Percentiles rank a stretch among this genome's conserved stretches.
Conservation (phyloP, 2,888 invertebrate species). For the Lasioglossum villosulum region DNA sequence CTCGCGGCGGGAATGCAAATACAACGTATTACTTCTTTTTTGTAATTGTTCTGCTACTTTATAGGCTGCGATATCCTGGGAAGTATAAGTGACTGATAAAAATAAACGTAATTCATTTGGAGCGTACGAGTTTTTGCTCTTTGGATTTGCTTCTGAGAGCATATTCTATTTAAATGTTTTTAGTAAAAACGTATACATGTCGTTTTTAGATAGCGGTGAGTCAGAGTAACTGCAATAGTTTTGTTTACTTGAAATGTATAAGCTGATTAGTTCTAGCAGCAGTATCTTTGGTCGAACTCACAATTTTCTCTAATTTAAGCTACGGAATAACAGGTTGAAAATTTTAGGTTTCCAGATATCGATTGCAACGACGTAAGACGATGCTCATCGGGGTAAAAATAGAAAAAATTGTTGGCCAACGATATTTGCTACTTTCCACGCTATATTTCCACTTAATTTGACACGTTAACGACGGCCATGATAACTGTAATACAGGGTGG, state of each 20-base stretch:
- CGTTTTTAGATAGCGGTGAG: background rate
- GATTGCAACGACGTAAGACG: background rate
- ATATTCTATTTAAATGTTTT: background rate
- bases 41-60: background rate
- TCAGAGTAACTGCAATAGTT: background rate
- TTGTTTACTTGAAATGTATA: background rate
- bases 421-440: background rate
- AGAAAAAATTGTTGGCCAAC: slow-evolving; percentile 1
- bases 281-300: background rate
- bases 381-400: background rate
- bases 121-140: background rate
- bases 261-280: background rate
- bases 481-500: slow-evolving; percentile 18
- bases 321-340: background rate
- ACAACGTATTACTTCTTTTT: background rate
- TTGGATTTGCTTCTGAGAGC: background rate
- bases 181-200: background rate
- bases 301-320: background rate
- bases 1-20: background rate
- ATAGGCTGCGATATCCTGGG: background rate
- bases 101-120: background rate
- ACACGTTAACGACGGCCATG: slow-evolving; percentile 8
- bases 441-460: slow-evolving; percentile 22
- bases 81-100: background rate
- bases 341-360: background rate